Base-by-base conservation (phyloP, 2,113 vertebrate genomes). In the Eretmochelys imbricata region DNA sequence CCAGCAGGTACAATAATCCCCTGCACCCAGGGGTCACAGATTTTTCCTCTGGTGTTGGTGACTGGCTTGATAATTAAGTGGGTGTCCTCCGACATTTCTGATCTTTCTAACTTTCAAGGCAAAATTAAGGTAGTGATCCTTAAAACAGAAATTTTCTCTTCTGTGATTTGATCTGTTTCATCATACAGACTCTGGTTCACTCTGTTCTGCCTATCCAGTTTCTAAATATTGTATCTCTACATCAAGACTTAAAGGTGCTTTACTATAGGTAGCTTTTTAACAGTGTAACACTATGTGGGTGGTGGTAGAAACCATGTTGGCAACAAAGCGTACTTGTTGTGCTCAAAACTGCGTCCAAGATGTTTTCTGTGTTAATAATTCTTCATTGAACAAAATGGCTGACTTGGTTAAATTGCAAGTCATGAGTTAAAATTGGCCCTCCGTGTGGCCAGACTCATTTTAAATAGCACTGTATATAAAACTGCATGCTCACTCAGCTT, bases 1-100 rank as follows among this genome's bases (percentile, higher is more conserved):
- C 99, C 99, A 99, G 99, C 99, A 99, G 99, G 99, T 99, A 99
- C 99, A 97, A 96, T 87, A 85, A 62, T 62, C 95, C 97, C 98
- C 98, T 97, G 98, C 97, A 90, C 84, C 93, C 97, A 96, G 98
- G 98, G 98, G 98, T 88, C 96, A 89, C 90, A 91, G 3, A 91
- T 89, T 91, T 97, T 97, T 97, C 97, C 93, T 98, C 97, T 98
- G 98, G 93, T 98, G 97, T 96, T 98, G 98, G 98, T 98, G 98
- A 96, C 96, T 97, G 96, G 95, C 97, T 98, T 97, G 3, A 96
- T 97, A 53, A 93, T 94, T 96, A 81, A 95, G 79, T 97, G 98
- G 97, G 94, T 98, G 94, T 98, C 96, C 96, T 97, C 95, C 98
- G 93, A 93, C 91, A 86, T 69, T 87, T 94, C 96, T 97, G 90